Conservation (phyloP, 2,888 invertebrate genomes). For the Scaptomyza tumidula region DNA sequence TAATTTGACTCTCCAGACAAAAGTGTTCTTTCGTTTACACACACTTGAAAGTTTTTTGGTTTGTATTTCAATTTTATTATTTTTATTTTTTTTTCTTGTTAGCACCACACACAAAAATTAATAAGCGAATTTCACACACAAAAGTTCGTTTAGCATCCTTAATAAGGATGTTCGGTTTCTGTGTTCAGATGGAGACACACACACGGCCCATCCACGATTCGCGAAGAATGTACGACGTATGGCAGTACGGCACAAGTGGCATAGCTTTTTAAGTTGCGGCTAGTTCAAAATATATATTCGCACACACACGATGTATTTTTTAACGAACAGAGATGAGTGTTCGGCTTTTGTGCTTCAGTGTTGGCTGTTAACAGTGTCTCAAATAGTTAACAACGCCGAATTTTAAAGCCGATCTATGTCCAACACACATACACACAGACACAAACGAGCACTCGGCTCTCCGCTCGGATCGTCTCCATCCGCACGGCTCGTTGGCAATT, state of each 20-base stretch:
- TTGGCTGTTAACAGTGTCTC: slow-evolving; percentile 79
- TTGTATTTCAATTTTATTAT: not conserved
- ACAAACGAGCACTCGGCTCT: slow-evolving; percentile 9
- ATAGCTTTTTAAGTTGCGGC: slow-evolving; percentile 71
- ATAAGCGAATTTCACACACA: slow-evolving; percentile 24
- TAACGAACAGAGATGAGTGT: slow-evolving; percentile 53
- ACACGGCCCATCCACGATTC: slow-evolving; percentile 70
- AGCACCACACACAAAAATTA: slow-evolving; percentile 32
- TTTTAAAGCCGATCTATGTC: slow-evolving; percentile 45
- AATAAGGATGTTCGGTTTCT: slow-evolving; percentile 50
- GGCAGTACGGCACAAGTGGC: slow-evolving; percentile 62
- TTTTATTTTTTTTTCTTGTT: slow-evolving; percentile 1
- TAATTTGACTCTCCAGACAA: slow-evolving; percentile 14
- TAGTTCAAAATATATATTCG: slow-evolving; percentile 63
- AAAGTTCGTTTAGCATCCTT: slow-evolving; percentile 55
- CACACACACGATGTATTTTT: slow-evolving; percentile 43
- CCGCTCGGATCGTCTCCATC: slow-evolving; percentile 22
- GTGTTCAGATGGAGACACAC: slow-evolving; percentile 27
- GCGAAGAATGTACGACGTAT: slow-evolving; percentile 76
- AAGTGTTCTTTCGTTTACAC: slow-evolving; percentile 1
- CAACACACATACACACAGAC: slow-evolving; percentile 23
- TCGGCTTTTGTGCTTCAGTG: slow-evolving; percentile 55
- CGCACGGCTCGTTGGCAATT: slow-evolving; percentile 49
- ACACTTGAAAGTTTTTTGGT: not conserved
- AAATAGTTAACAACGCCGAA: slow-evolving; percentile 73